Evolutionary conservation across 2,888 invertebrate genomes (phyloP).

Genomic region (Flexamia atlantica): DNA sequence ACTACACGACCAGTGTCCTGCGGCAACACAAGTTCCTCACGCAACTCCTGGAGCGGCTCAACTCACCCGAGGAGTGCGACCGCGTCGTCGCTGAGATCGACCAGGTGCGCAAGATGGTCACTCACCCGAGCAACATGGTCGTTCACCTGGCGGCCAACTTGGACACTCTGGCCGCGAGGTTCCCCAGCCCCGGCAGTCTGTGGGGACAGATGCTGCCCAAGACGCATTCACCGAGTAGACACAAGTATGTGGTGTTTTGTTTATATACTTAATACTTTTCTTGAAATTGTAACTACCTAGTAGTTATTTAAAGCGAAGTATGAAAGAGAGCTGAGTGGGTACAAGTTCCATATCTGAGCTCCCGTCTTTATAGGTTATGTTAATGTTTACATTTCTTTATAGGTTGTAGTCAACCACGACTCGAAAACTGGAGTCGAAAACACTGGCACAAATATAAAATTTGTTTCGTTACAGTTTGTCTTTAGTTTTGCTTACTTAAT

Average conservation of each 20-base stretch:
- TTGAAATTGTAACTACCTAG: too few species aligned
- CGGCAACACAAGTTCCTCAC: slow-evolving; percentile 88
- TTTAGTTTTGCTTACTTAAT: too few species aligned
- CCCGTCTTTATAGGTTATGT: too few species aligned
- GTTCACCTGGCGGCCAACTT: slow-evolving; percentile 87
- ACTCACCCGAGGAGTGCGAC: slow-evolving; percentile 76
- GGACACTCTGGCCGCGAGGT: slow-evolving; percentile 76
- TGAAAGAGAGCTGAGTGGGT: too few species aligned
- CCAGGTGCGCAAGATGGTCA: slow-evolving; percentile 80
- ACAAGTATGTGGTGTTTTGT: slow-evolving; percentile 72
- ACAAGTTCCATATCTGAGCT: too few species aligned
- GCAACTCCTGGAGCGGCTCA: slow-evolving; percentile 80
- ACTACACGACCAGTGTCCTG: slow-evolving; percentile 83
- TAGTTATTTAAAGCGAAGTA: too few species aligned
- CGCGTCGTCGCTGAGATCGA: slow-evolving; percentile 75
- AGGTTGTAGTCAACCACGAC: too few species aligned
- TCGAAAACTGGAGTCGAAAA: too few species aligned
- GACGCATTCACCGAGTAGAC: slow-evolving; percentile 71
- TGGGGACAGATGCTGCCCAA: slow-evolving; percentile 77
- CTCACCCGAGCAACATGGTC: slow-evolving; percentile 79
- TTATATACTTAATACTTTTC: too few species aligned
- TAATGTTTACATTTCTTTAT: too few species aligned
- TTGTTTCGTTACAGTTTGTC: too few species aligned
- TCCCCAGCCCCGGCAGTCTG: slow-evolving; percentile 76
- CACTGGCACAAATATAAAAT: too few species aligned